Evolutionary conservation across 1,140 invertebrate species (phyloP).

Genomic region (Ectropis grisescens): DNA sequence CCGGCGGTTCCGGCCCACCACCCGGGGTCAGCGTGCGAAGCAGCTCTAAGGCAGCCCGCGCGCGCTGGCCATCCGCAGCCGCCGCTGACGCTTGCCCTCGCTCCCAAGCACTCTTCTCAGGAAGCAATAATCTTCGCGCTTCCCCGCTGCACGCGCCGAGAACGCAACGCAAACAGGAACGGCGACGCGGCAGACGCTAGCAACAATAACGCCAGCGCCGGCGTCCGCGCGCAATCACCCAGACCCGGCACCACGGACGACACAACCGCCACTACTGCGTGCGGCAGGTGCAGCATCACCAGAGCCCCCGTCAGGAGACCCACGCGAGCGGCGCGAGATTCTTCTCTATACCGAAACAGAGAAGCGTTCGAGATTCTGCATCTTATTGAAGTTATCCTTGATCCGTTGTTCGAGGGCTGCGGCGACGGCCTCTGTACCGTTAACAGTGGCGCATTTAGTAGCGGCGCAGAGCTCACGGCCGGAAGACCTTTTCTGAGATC

Average conservation of each 20-base stretch:
- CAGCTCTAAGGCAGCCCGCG: constrained; percentile 52
- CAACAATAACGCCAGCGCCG: constrained; percentile 76
- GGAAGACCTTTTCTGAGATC: constrained; percentile 46
- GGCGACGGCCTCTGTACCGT: constrained; percentile 50
- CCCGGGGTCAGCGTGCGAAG: constrained; percentile 47
- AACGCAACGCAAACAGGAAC: constrained; percentile 84
- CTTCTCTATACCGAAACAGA: constrained; percentile 85
- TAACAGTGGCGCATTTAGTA: constrained; percentile 48
- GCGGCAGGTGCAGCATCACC: constrained; percentile 79
- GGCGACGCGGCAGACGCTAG: constrained; percentile 80
- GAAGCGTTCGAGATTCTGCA: constrained; percentile 86
- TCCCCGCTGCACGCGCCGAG: constrained; percentile 81
- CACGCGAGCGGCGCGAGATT: constrained; percentile 84
- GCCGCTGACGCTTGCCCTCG: constrained; percentile 32
- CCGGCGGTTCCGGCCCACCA: constrained; percentile 73
- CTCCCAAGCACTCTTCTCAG: constrained; percentile 53
- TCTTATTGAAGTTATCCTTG: constrained; percentile 79
- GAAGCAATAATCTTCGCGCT: constrained; percentile 56
- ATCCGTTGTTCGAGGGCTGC: constrained; percentile 49
- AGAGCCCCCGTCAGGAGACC: constrained; percentile 73
- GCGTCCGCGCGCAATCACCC: constrained; percentile 42
- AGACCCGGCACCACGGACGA: constrained; percentile 66
- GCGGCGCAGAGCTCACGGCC: constrained; percentile 66
- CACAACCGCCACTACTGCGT: constrained; percentile 74
- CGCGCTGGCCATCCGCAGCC: constrained; percentile 45